Percentiles rank a stretch among this genome's conserved stretches.
phyloP scores from a whole-genome alignment of 1,140 invertebrate genomes.

The Steinernema feltiae region DNA sequence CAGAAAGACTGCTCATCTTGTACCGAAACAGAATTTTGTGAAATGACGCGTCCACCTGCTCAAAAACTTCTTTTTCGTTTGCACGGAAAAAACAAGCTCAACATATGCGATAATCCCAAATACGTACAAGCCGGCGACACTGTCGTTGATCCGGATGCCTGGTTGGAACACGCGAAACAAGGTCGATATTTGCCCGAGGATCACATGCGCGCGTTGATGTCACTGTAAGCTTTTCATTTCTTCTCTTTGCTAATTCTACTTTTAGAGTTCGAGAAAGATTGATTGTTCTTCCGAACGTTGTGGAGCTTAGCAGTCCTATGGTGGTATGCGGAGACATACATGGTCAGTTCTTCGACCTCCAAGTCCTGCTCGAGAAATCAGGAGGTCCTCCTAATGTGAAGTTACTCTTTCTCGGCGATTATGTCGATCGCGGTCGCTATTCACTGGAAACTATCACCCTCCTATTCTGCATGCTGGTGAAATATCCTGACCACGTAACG shows the following conservation, averaged over 20 bases:
- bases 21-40: too few relatives aligned
- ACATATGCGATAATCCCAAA: neutral
- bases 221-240: conserved; percentile 39
- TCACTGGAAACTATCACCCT: conserved; percentile 97
- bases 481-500: conserved; percentile 96
- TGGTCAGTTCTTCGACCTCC: conserved; percentile 79
- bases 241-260: conserved; percentile 3
- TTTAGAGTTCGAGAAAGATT: conserved; percentile 44
- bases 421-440: conserved; percentile 97
- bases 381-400: conserved; percentile 96
- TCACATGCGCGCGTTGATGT: conserved; percentile 49
- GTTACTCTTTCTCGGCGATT: conserved; percentile 98
- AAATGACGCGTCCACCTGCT: too few relatives aligned
- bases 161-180: conserved; percentile 43
- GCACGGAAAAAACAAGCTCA: neutral
- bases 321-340: conserved; percentile 55
- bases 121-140: neutral
- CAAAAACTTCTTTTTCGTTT: neutral
- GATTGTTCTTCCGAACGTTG: conserved; percentile 40
- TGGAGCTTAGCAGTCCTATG: conserved; percentile 44
- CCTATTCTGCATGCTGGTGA: conserved; percentile 77
- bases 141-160: conserved; percentile 37
- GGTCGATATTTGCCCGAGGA: conserved; percentile 54
- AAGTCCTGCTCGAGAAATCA: conserved; percentile 90
- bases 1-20: too few relatives aligned